Evolutionary conservation across 1,140 invertebrate species (phyloP).

Genomic region (Dryas iulia): DNA sequence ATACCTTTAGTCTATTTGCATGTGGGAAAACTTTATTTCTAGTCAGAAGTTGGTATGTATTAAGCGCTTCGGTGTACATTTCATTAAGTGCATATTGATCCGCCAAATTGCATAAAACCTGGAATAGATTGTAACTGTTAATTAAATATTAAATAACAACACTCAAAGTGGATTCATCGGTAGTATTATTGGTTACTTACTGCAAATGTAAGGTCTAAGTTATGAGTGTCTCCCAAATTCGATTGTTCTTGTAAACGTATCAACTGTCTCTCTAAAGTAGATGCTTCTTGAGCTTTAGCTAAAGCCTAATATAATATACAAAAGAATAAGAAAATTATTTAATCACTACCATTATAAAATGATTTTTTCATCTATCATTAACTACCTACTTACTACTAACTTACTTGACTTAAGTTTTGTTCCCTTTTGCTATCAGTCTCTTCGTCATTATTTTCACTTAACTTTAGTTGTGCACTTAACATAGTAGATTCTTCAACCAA

Average conservation of each 20-base stretch:
- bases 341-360: not conserved
- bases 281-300: slow-evolving; percentile 97
- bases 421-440: slow-evolving; percentile 52
- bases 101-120: slow-evolving; percentile 97
- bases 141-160: not conserved
- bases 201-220: slow-evolving; percentile 96
- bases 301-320: slow-evolving; percentile 81
- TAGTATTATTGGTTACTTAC: slow-evolving; percentile 79
- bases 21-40: slow-evolving; percentile 93
- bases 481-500: slow-evolving; percentile 89
- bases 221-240: slow-evolving; percentile 91
- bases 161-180: not conserved
- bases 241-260: slow-evolving; percentile 95
- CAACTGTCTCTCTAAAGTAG: slow-evolving; percentile 93
- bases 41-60: slow-evolving; percentile 95
- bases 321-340: not conserved
- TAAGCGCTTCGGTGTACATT: slow-evolving; percentile 96
- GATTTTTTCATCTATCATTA: no score
- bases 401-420: slow-evolving; percentile 56
- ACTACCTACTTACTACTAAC: no score
- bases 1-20: slow-evolving; percentile 91
- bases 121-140: slow-evolving; percentile 28
- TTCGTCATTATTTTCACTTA: slow-evolving; percentile 43
- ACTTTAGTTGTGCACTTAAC: slow-evolving; percentile 50
- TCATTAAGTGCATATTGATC: slow-evolving; percentile 96